phyloP scores from a whole-genome alignment of 2,113 vertebrate species.

The Columba janthina region DNA sequence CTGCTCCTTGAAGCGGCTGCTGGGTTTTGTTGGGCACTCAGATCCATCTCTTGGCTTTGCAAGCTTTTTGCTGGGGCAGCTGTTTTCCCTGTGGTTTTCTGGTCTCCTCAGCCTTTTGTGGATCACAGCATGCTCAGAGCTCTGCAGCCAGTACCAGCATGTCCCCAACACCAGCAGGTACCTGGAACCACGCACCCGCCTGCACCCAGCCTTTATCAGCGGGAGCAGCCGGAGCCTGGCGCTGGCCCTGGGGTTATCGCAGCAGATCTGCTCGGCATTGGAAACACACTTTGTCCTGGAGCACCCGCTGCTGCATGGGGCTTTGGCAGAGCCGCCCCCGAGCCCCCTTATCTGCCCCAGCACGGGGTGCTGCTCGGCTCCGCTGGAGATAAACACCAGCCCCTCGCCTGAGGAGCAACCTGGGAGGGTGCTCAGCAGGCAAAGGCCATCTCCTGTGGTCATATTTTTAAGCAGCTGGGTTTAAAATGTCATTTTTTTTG shows the following conservation, averaged over 20 bases:
- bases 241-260: not conserved
- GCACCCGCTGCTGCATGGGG: accelerated
- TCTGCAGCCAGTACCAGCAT: accelerated
- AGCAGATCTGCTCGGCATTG: accelerated
- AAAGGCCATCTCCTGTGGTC: not conserved
- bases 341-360: not conserved
- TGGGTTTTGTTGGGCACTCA: accelerated
- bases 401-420: accelerated
- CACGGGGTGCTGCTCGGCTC: accelerated
- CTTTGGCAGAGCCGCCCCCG: not conserved
- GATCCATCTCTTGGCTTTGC: accelerated
- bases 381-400: not conserved
- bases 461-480: accelerated
- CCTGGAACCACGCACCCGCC: accelerated
- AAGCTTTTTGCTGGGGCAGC: accelerated
- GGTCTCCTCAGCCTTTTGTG: not conserved
- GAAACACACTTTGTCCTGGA: accelerated
- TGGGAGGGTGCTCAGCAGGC: accelerated
- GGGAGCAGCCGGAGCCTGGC: not conserved
- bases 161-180: not conserved
- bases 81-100: accelerated
- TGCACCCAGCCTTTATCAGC: not conserved
- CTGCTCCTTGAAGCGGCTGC: accelerated
- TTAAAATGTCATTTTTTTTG: not conserved
- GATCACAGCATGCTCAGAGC: not conserved